phyloP scores from a whole-genome alignment of 2,888 invertebrate genomes.

The Pinctada fucata region DNA sequence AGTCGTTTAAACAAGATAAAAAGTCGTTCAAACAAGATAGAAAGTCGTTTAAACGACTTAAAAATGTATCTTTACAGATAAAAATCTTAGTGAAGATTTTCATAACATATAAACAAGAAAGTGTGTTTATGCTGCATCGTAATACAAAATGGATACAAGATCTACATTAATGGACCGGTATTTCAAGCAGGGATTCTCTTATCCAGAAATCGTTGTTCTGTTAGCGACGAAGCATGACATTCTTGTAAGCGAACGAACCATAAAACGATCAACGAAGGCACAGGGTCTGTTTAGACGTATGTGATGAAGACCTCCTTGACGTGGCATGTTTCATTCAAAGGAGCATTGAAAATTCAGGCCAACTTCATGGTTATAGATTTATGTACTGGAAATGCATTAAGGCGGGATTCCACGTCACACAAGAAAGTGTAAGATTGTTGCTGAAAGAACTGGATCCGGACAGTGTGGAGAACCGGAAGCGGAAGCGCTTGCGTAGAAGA shows the following conservation, averaged over 20 bases:
- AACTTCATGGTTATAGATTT: conserved; percentile 37
- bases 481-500: conserved; percentile 9
- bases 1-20: too few species aligned
- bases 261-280: not conserved
- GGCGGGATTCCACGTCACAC: conserved; percentile 15
- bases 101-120: too few species aligned
- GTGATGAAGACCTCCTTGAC: conserved; percentile 18
- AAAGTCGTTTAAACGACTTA: too few species aligned
- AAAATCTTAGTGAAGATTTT: too few species aligned
- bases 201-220: not conserved
- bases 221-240: not conserved
- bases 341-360: conserved; percentile 10
- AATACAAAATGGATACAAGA: not conserved
- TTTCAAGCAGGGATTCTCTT: conserved; percentile 2
- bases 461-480: not conserved
- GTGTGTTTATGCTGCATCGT: too few species aligned
- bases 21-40: too few species aligned
- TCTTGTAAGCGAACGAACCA: conserved; percentile 3
- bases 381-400: conserved; percentile 30
- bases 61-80: too few species aligned
- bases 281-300: not conserved
- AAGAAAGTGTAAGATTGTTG: conserved; percentile 15
- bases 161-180: not conserved
- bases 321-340: conserved; percentile 19
- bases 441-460: conserved; percentile 7